phyloP scores from a whole-genome alignment of 2,113 vertebrate species.

The Piprites chloris region DNA sequence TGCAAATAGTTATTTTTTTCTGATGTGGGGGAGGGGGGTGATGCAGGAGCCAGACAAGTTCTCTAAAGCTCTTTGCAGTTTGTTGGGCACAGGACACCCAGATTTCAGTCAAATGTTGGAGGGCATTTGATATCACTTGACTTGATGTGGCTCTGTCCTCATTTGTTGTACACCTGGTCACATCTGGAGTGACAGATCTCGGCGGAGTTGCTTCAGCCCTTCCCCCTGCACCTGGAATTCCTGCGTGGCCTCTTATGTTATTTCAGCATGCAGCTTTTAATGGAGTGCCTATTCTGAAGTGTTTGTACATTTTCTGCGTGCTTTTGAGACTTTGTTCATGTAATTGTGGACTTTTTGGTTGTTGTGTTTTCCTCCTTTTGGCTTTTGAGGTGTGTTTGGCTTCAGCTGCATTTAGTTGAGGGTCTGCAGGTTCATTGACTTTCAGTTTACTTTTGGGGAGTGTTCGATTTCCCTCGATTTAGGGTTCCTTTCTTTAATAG shows the following conservation, averaged over 20 bases:
- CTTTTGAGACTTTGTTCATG: neutral
- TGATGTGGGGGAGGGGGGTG: neutral
- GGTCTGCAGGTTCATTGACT: neutral
- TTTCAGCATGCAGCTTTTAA: neutral
- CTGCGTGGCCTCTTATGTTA: neutral
- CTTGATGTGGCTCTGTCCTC: neutral
- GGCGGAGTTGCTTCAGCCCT: neutral
- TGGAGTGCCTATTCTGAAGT: neutral
- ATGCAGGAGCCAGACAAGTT: neutral
- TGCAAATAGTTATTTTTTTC: neutral
- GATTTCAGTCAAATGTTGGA: neutral
- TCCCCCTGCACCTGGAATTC: neutral
- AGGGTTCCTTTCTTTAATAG: neutral
- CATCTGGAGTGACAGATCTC: neutral
- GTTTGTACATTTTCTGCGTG: neutral
- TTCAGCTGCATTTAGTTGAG: neutral
- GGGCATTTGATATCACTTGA: neutral
- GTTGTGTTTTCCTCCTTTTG: neutral
- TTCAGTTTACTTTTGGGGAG: neutral
- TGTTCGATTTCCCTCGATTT: neutral
- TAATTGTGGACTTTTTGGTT: neutral
- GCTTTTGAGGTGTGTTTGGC: neutral
- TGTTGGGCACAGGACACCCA: neutral
- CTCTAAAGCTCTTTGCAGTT: neutral
- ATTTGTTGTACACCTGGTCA: neutral